A percentile compares a stretch with the other conserved stretches of the same genome.
phyloP scores from a whole-genome alignment of 2,113 vertebrate species.

The Sinocyclocheilus maitianheensis region DNA sequence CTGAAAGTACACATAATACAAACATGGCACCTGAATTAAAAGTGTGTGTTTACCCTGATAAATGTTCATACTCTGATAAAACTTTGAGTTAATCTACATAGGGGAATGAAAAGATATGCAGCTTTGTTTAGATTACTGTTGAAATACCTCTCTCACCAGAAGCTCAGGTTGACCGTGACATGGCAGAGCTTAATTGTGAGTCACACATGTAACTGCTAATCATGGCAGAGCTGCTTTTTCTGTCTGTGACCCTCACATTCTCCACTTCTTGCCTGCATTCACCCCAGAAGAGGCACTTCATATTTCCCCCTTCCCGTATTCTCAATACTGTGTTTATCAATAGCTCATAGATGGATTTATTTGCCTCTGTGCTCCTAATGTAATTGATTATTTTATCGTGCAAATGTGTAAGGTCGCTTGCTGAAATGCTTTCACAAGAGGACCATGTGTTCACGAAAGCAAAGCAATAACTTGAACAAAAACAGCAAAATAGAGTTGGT shows the following conservation, averaged over 20 bases:
- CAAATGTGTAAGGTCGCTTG: constrained; percentile 28
- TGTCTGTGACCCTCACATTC: constrained; percentile 12
- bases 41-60: neutral
- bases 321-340: constrained; percentile 44
- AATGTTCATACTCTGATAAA: neutral
- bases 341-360: constrained; percentile 47
- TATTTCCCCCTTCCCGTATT: constrained; percentile 18
- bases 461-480: constrained; percentile 22
- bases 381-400: constrained; percentile 46
- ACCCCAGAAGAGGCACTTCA: constrained; percentile 36
- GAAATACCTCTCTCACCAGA: neutral
- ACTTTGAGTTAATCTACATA: neutral
- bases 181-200: neutral
- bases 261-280: constrained; percentile 33
- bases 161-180: neutral
- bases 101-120: neutral
- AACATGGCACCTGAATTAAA: neutral
- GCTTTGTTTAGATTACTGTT: neutral
- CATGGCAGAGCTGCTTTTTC: neutral
- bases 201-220: neutral
- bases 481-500: neutral
- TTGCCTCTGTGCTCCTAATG: constrained; percentile 33
- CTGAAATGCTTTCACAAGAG: constrained; percentile 32
- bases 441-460: neutral
- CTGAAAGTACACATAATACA: neutral